A percentile compares a stretch with the other conserved stretches of the same genome.
Conservation (phyloP, 2,113 vertebrate genomes). For the Crotalus viridis region DNA sequence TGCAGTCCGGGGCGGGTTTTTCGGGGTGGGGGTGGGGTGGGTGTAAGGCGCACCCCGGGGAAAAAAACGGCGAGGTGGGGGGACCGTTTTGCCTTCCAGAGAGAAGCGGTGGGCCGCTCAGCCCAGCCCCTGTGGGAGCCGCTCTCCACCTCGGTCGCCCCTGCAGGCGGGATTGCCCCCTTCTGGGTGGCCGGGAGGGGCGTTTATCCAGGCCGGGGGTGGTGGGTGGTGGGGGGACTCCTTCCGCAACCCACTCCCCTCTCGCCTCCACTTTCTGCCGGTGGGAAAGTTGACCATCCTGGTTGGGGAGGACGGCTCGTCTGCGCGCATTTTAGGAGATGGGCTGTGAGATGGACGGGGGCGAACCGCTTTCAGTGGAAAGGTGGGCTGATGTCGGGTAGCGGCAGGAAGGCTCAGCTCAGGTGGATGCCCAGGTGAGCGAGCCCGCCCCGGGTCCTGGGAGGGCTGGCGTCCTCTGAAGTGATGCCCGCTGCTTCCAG, state of each 20-base stretch:
- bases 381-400: neutral
- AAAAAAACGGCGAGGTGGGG: no score
- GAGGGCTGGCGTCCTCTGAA: neutral
- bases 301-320: fast-evolving
- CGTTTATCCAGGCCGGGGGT: neutral
- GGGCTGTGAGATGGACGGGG: no score
- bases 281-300: neutral
- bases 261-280: neutral
- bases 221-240: no score
- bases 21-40: neutral
- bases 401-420: neutral
- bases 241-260: neutral
- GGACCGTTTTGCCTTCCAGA: neutral
- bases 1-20: no score
- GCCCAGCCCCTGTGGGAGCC: no score
- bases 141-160: no score
- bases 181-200: neutral
- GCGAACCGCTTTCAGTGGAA: neutral
- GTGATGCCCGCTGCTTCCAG: neutral
- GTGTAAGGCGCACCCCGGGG: neutral
- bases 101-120: neutral
- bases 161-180: neutral
- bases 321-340: neutral
- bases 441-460: neutral
- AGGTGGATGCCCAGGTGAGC: no score